These are phyloP conservation scores for Tetramorium simillimum DNA, from an alignment of 1,140 invertebrate species.

Conservation along the genomic window DNA sequence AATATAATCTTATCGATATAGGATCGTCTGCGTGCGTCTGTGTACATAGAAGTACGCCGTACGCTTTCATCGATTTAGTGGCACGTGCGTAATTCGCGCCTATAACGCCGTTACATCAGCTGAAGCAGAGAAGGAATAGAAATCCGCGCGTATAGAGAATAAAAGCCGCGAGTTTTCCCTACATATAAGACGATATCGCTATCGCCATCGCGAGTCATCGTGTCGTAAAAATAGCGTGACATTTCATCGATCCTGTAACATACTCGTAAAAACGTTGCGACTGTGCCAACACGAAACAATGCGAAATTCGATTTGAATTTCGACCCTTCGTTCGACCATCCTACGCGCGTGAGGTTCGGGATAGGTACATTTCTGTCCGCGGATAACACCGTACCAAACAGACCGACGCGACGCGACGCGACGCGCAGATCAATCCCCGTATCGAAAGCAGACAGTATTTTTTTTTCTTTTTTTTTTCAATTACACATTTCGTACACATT, in stretches of 20 bases:
- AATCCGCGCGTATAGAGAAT: not conserved
- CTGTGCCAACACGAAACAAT: not conserved
- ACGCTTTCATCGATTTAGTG: slow-evolving; percentile 28
- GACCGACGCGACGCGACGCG: not conserved
- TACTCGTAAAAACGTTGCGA: slow-evolving; percentile 39
- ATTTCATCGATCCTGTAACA: slow-evolving; percentile 56
- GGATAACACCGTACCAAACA: not conserved
- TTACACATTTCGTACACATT: not conserved
- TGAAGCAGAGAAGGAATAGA: not conserved
- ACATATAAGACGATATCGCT: slow-evolving; percentile 17
- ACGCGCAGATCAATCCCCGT: not conserved
- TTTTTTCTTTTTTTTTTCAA: not conserved
- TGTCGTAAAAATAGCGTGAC: slow-evolving; percentile 56
- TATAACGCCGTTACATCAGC: slow-evolving; percentile 13
- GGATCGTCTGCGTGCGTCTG: not conserved
- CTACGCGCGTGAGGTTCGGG: not conserved
- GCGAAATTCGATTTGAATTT: not conserved
- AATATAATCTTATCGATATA: slow-evolving; percentile 27
- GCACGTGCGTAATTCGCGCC: slow-evolving; percentile 14
- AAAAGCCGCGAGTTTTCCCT: slow-evolving; percentile 2
- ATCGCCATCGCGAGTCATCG: slow-evolving; percentile 16
- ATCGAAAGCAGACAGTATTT: not conserved
- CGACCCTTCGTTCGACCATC: not conserved
- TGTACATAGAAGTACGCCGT: not conserved
- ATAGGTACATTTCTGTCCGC: not conserved